Percentiles rank a stretch among this genome's conserved stretches.
Evolutionary conservation across 2,113 vertebrate genomes (phyloP).

Genomic region (Andinoacara biseriatus): DNA sequence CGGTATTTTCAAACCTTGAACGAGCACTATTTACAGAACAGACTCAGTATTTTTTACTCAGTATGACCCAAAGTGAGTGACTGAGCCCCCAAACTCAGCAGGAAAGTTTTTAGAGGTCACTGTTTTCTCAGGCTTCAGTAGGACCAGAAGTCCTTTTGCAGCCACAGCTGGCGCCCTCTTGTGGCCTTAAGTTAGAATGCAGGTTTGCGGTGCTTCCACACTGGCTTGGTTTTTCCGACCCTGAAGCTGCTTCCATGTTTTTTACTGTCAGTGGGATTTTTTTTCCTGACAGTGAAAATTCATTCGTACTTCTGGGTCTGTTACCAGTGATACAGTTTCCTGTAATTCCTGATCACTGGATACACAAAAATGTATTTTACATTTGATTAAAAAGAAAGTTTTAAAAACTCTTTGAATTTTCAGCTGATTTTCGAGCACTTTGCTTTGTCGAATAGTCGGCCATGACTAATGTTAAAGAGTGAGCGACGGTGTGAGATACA

Average conservation of each 20-base stretch:
- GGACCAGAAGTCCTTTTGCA: neutral
- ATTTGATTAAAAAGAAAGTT: neutral
- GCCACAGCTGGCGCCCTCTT: neutral
- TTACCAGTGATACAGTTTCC: neutral
- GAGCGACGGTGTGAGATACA: no score
- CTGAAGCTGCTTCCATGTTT: neutral
- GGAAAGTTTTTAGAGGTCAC: neutral
- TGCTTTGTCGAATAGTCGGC: no score
- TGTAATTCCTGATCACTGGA: fast-evolving
- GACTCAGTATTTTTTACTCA: neutral
- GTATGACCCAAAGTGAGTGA: neutral
- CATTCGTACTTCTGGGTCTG: no score
- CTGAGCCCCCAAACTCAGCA: no score
- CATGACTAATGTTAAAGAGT: no score
- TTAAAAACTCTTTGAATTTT: neutral
- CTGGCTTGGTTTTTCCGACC: neutral
- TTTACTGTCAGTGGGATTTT: no score
- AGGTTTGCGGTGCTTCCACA: neutral
- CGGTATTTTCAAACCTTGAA: neutral
- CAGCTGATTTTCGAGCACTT: neutral
- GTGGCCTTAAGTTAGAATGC: neutral
- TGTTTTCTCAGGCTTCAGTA: fast-evolving
- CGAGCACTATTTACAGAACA: fast-evolving
- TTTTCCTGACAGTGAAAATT: no score
- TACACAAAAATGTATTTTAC: fast-evolving